Evolutionary conservation across 2,797 vertebrate genomes (phyloP).

Genomic region (Natrix natrix): DNA sequence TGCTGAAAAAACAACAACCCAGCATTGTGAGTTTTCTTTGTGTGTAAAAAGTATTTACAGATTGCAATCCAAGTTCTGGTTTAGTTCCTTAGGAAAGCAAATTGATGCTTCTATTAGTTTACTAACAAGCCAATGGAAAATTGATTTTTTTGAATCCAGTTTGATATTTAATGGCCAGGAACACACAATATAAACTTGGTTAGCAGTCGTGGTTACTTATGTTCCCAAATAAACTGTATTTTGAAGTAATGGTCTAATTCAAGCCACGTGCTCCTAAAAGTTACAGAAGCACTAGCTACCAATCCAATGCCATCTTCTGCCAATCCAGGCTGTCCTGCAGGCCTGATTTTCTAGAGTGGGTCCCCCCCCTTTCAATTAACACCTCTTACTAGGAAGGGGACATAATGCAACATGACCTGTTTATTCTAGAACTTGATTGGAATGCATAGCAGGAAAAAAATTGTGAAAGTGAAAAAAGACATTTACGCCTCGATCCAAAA

Average conservation of each 20-base stretch:
- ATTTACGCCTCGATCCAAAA: not conserved
- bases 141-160: not conserved
- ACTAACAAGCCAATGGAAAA: not conserved
- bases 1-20: slow-evolving; percentile 41
- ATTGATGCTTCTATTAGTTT: not conserved
- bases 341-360: not conserved
- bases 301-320: not conserved
- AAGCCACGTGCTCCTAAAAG: not conserved
- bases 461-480: too few relatives aligned
- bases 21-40: not conserved
- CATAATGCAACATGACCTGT: not conserved
- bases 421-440: not conserved
- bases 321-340: not conserved
- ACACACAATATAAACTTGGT: not conserved
- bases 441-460: not conserved
- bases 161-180: not conserved
- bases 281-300: not conserved
- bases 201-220: not conserved
- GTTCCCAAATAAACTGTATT: not conserved
- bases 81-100: not conserved
- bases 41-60: not conserved
- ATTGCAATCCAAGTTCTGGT: not conserved
- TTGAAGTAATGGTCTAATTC: not conserved
- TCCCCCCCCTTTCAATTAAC: not conserved
- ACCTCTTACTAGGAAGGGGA: not conserved